phyloP scores from a whole-genome alignment of 2,797 vertebrate species.

The Avahi laniger region DNA sequence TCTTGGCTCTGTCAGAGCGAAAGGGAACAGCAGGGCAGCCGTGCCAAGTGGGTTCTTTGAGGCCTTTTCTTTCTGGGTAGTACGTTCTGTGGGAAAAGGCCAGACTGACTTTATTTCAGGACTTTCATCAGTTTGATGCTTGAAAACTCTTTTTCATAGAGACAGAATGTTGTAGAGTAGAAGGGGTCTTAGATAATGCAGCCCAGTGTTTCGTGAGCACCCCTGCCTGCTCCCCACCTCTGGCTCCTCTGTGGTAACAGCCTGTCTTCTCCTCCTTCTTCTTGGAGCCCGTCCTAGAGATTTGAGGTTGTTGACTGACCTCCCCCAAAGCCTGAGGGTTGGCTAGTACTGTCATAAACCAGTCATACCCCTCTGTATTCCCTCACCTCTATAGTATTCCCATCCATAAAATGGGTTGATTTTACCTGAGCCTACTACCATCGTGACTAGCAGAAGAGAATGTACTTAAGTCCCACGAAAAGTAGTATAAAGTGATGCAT shows the following conservation, averaged over 20 bases:
- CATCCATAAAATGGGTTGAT: background rate
- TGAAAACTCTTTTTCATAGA: background rate
- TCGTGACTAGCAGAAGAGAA: background rate
- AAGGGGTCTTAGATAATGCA: background rate
- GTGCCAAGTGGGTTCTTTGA: background rate
- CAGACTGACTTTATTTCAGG: slow-evolving; percentile 18
- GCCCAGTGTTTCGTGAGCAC: background rate
- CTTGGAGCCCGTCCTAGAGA: background rate
- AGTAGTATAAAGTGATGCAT: background rate
- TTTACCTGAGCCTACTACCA: background rate
- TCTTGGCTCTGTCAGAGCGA: background rate
- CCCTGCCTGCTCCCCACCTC: background rate
- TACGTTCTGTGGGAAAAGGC: background rate
- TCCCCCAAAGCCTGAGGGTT: background rate
- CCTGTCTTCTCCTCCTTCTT: background rate
- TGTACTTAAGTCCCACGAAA: background rate
- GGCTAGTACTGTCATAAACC: background rate
- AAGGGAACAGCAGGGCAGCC: background rate
- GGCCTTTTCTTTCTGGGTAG: background rate
- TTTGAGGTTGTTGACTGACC: background rate
- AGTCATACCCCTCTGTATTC: background rate
- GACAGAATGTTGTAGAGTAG: background rate
- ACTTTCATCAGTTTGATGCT: background rate
- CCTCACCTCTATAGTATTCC: background rate
- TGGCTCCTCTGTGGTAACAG: background rate